Evolutionary conservation across 92 coral and sea anemone species (phyloP), one percentile per base, ranked within the genome.

Genomic region (Porites rus): DNA sequence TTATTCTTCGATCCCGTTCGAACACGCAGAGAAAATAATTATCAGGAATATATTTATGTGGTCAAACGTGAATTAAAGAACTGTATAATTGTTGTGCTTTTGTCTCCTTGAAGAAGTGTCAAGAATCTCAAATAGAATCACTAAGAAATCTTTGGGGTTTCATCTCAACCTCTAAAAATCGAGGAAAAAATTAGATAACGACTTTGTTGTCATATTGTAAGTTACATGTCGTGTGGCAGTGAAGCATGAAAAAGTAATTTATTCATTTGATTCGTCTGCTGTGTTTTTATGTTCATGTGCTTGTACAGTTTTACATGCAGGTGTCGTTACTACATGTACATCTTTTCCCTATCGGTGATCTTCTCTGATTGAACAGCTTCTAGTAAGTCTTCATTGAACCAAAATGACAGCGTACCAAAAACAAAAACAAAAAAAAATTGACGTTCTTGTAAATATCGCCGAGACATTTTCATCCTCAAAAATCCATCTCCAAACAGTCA

Each of bases 401-500:
- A 38, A 38, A 38, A 38, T 38, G 46, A 38, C 46, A 38, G 6
- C 6, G 46, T 38, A 38, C 46, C 46, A 38, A 38, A 4, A 38
- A 28, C 31, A 28, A 2, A 1, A 28, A 28, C 31, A 28, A 28
- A 28, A 28, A 28, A 28, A 28, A 28, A 28, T 28, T 38, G 46
- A 38, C 7, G 60, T 54, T 10, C 60, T 10, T 56, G 61, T 50
- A 62, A 78, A 63, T 78, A 24, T 46, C 52, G 71, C 20, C 72
- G 43, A 43, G 13, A 63, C 72, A 13, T 65, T 78, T 61, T 63
- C 54, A 62, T 69, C 76, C 46, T 0, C 4, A 38, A 18, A 51
- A 69, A 68, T 80, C 62, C 85, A 25, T 66, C 53, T 46, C 54
- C 76, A 66, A 69, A 80, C 85, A 54, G 51, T n/a, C 5, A 19